phyloP scores from a whole-genome alignment of 2,113 vertebrate species.

The Oreochromis tanganicae region DNA sequence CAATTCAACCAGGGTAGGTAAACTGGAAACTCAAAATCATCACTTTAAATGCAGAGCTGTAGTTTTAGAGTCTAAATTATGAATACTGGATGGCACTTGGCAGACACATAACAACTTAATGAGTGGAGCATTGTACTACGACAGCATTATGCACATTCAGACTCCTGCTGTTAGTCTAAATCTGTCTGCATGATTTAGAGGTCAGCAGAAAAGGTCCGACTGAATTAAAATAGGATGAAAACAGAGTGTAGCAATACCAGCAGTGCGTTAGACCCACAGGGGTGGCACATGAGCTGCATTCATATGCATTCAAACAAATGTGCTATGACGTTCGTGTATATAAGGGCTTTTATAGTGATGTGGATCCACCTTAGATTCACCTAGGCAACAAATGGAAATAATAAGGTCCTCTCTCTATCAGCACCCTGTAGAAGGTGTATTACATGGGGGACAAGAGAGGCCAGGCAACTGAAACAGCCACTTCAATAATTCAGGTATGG shows the following conservation, averaged over 20 bases:
- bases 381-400: not conserved
- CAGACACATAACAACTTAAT: not conserved
- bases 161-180: not conserved
- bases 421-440: conserved; percentile 28
- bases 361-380: not conserved
- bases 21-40: not conserved
- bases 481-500: conserved; percentile 66
- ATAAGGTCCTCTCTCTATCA: not conserved
- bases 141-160: not conserved
- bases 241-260: not conserved
- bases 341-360: not conserved
- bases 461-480: conserved; percentile 45
- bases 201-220: not conserved
- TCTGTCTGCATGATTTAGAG: not conserved
- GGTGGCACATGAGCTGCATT: not conserved
- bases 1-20: not conserved
- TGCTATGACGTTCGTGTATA: not conserved
- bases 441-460: conserved; percentile 25
- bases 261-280: not conserved
- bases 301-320: not conserved
- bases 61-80: not conserved
- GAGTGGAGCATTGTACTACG: not conserved
- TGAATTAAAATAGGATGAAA: not conserved
- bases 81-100: not conserved
- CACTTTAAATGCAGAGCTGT: not conserved